phyloP scores from a whole-genome alignment of 2,797 vertebrate genomes.

The Gymnopithys bicolor region DNA sequence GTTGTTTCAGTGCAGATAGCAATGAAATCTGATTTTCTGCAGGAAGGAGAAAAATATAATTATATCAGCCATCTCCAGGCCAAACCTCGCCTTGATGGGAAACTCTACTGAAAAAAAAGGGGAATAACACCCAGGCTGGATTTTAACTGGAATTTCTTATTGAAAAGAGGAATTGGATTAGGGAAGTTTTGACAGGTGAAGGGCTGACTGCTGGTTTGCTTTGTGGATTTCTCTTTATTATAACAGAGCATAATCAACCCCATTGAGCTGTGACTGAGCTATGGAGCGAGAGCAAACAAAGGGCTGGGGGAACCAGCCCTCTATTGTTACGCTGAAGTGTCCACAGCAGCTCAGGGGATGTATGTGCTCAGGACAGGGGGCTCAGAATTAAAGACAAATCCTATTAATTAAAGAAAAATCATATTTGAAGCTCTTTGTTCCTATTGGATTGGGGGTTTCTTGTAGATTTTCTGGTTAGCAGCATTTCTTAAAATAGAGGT shows the following conservation, averaged over 20 bases:
- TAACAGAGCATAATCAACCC: not conserved
- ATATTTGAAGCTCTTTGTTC: conserved; percentile 13
- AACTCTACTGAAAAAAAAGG: conserved; percentile 13
- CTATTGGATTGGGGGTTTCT: not conserved
- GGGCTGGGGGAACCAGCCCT: conserved; percentile 31
- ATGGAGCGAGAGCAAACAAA: conserved; percentile 57
- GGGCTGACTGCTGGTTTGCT: not conserved
- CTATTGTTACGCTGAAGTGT: conserved; percentile 61
- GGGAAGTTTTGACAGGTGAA: conserved; percentile 41
- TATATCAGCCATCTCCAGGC: conserved; percentile 20
- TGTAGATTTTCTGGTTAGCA: not conserved
- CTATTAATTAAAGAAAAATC: conserved; percentile 13
- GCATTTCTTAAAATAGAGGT: not conserved
- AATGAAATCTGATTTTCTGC: conserved; percentile 33
- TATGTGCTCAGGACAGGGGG: not conserved
- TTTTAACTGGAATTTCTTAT: conserved; percentile 26
- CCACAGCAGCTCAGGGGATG: conserved; percentile 8
- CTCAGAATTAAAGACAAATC: not conserved
- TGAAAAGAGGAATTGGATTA: not conserved
- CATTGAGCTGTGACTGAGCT: conserved; percentile 12
- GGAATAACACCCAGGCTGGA: not conserved
- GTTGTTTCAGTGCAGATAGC: conserved; percentile 29
- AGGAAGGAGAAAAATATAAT: conserved; percentile 18
- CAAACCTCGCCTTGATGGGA: not conserved
- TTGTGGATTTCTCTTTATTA: conserved; percentile 1